A percentile compares a stretch with the other conserved stretches of the same genome.
Evolutionary conservation across 35 echinoderm and acorn worm genomes (phyloP).

Genomic region (Heliocidaris erythrogramma): DNA sequence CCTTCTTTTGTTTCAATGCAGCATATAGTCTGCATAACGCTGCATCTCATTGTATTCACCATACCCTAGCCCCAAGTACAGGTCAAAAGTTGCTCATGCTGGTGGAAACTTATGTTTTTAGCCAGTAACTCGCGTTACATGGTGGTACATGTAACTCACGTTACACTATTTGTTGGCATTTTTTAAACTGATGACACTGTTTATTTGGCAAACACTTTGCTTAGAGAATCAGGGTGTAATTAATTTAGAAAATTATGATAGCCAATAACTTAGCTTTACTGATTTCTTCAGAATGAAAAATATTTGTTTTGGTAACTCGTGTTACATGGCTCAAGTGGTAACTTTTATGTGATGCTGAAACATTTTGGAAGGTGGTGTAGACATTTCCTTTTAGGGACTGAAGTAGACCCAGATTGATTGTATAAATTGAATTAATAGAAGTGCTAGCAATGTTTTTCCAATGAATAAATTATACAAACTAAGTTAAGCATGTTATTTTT

Average conservation of each 20-base stretch:
- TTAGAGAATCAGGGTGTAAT: not conserved
- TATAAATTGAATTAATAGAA: not conserved
- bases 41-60: not conserved
- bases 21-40: conserved; percentile 22
- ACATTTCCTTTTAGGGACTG: not conserved
- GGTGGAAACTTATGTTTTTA: not conserved
- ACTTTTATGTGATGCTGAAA: too few relatives aligned
- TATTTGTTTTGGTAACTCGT: too few relatives aligned
- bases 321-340: too few relatives aligned
- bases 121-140: not conserved
- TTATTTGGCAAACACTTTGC: not conserved
- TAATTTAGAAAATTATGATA: conserved; percentile 16
- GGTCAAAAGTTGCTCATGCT: conserved; percentile 1
- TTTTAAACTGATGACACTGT: not conserved
- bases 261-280: not conserved
- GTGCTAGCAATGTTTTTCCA: not conserved
- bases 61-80: not conserved
- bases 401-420: not conserved
- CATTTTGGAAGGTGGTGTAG: too few relatives aligned
- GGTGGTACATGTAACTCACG: not conserved
- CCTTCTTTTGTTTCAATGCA: not conserved
- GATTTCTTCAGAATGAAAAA: conserved; percentile 33
- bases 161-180: conserved; percentile 12
- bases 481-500: not conserved
- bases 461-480: not conserved